Evolutionary conservation across 2,888 invertebrate species (phyloP), one percentile per base, ranked within the genome.

Genomic region (Elysia crispata): DNA sequence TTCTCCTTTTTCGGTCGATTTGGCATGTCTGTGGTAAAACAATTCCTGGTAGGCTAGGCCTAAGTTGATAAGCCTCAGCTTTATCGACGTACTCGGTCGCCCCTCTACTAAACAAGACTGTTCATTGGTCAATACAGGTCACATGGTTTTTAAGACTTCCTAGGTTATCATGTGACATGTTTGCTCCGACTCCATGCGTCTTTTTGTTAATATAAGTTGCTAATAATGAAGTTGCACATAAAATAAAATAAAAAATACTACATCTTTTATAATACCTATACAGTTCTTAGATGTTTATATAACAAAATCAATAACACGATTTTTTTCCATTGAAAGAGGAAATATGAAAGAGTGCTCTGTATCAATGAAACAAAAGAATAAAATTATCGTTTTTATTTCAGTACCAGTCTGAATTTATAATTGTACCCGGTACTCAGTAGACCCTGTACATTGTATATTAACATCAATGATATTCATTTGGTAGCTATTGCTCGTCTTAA

Each of bases 1-100:
- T 89, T 90, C 78, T 90, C 90, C 83, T 90, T 90, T 83, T 90
- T 90, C 25, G 88, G 86, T 85, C 88, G 89, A 86, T 89, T 89
- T 82, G 90, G 90, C 90, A 90, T 90, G 84, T 87, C 87, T 86
- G 81, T 57, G 57, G 73, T 64, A 67, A 80, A 77, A 77, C 79
- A 83, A 83, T 80, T 82, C 83, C 79, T 67, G 77, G 80, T 82
- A 82, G 83, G 83, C 80, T 83, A 41, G 41, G 41, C 41, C 41
- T 41, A 41, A 41, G 41, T 41, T 41, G 41, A 41, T 41, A 41
- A 41, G 82, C 82, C 81, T 80, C 73, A 81, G 79, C 80, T 73
- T 83, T 82, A 83, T 83, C 82, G 82, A 83, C 77, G 83, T 79
- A 83, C 85, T 80, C 77, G 86, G 86, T 86, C 83, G 85, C 86